A percentile compares a stretch with the other conserved stretches of the same genome.
Conservation (phyloP, 2,113 vertebrate genomes). For the Hiodon tergisus region DNA sequence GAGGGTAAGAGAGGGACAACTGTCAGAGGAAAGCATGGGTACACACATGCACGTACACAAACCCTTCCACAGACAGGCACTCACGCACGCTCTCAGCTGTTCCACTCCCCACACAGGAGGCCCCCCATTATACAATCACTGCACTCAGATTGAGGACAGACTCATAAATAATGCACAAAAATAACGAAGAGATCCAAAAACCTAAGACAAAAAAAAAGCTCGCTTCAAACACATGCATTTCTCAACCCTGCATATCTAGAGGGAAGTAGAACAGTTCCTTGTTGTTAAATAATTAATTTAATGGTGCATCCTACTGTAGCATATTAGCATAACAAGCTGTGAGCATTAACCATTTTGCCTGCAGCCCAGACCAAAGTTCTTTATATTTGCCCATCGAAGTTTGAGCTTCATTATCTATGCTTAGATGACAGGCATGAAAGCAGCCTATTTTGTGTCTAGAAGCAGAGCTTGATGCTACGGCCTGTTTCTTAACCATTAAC, state of each 20-base stretch:
- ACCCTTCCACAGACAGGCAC: neutral
- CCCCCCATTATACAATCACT: neutral
- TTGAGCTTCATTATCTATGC: conserved; percentile 55
- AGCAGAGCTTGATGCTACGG: conserved; percentile 25
- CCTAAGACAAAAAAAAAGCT: neutral
- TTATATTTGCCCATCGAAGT: conserved; percentile 54
- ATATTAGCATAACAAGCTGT: conserved; percentile 55
- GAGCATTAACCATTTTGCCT: conserved; percentile 48
- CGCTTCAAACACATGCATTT: neutral
- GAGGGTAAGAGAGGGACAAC: too few relatives aligned
- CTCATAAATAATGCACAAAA: neutral
- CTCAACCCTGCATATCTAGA: neutral
- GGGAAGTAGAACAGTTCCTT: neutral
- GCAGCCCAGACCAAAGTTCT: conserved; percentile 45
- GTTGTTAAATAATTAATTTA: conserved; percentile 17
- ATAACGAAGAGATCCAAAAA: neutral
- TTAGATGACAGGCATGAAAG: conserved; percentile 52
- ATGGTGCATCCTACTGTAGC: conserved; percentile 33
- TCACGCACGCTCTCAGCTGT: conserved; percentile 5
- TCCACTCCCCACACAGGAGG: neutral
- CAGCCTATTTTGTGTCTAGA: conserved; percentile 45
- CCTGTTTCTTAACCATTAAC: conserved; percentile 36
- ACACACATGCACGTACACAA: neutral
- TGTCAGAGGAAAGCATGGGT: too few relatives aligned
- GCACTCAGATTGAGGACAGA: neutral